A percentile compares a stretch with the other conserved stretches of the same genome.
These are phyloP conservation scores for Antedon bifida DNA, from an alignment of 35 echinoderm and acorn worm species.

Conservation along the genomic window DNA sequence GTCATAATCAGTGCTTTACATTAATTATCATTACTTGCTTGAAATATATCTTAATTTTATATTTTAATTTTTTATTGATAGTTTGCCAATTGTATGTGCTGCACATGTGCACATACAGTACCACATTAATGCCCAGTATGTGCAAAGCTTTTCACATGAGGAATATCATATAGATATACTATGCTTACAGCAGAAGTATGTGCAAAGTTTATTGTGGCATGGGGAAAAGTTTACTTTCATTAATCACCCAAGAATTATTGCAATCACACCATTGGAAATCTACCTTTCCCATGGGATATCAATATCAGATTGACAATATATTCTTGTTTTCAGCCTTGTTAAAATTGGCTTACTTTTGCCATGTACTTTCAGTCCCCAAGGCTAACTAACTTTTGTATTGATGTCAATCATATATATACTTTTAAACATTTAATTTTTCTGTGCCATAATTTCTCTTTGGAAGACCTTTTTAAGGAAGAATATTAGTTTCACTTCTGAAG, in stretches of 20 bases:
- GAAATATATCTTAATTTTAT: too few species aligned
- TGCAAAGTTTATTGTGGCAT: neutral
- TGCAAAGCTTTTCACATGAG: too few species aligned
- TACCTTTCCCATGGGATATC: neutral
- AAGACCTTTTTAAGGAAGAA: neutral
- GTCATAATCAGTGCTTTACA: too few species aligned
- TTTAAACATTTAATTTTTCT: neutral
- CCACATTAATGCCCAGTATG: too few species aligned
- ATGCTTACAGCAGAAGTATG: too few species aligned
- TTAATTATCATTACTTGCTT: too few species aligned
- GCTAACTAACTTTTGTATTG: neutral
- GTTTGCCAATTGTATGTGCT: too few species aligned
- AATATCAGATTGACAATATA: neutral
- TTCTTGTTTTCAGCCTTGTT: neutral
- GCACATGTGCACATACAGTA: too few species aligned
- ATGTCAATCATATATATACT: neutral
- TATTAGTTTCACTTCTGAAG: neutral
- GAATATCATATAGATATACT: too few species aligned
- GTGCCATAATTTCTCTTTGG: neutral
- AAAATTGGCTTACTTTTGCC: neutral
- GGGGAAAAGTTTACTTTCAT: neutral
- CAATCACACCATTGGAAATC: neutral
- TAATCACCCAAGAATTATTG: neutral
- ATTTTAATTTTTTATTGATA: too few species aligned
- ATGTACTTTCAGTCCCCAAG: neutral